A percentile compares a stretch with the other conserved stretches of the same genome.
Conservation (phyloP, 2,113 vertebrate genomes). For the Oryzias melastigma region DNA sequence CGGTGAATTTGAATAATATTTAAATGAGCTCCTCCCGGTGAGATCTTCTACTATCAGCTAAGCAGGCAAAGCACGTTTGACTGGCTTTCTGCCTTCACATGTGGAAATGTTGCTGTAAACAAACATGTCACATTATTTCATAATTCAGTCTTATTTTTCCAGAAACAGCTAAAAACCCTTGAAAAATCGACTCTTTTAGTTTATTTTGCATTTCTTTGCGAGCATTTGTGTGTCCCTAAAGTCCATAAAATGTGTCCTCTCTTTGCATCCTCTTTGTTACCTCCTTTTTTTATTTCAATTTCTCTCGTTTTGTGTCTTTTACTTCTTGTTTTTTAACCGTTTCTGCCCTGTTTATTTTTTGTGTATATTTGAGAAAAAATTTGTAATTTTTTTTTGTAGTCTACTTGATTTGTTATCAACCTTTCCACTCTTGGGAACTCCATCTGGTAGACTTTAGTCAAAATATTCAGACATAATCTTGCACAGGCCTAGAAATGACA, state of each 20-base stretch:
- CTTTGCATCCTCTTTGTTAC: not conserved
- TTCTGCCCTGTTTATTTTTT: not conserved
- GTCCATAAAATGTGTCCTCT: not conserved
- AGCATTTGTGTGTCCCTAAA: not conserved
- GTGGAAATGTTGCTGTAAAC: not conserved
- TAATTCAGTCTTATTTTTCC: not conserved
- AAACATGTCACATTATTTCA: not conserved
- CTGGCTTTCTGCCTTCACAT: not conserved
- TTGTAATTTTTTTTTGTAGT: too few species aligned
- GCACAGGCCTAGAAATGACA: too few species aligned
- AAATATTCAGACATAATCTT: too few species aligned
- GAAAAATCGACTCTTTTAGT: not conserved
- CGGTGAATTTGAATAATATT: not conserved
- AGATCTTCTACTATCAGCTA: not conserved
- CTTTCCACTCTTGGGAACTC: too few species aligned
- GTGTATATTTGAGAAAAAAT: too few species aligned
- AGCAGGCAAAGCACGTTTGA: not conserved
- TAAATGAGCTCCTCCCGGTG: not conserved
- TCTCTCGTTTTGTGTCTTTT: too few species aligned
- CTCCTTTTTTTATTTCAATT: too few species aligned
- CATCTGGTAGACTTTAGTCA: too few species aligned
- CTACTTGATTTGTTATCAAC: too few species aligned
- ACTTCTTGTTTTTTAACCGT: not conserved
- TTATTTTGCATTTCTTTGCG: not conserved
- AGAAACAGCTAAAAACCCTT: too few species aligned